Percentiles rank a stretch among this genome's conserved stretches.
Evolutionary conservation across 2,113 vertebrate species (phyloP).

Genomic region (Otocyon megalotis): DNA sequence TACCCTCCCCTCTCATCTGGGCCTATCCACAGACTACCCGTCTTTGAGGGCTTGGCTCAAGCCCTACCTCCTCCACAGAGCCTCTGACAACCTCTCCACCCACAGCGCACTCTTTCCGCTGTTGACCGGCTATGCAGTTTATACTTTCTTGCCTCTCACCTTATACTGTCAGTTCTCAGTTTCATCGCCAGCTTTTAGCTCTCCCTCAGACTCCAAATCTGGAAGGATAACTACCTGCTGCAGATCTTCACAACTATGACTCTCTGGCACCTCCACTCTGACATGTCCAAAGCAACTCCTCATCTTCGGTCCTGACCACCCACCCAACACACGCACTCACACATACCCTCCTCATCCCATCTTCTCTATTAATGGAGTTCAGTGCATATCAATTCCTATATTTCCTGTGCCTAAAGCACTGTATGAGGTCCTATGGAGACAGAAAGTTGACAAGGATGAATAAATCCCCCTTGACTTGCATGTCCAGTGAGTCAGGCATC

Average conservation of each 20-base stretch:
- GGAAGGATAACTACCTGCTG: neutral
- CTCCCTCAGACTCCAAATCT: neutral
- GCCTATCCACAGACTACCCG: neutral
- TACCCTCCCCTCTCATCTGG: neutral
- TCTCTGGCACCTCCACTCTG: neutral
- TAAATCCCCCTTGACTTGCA: neutral
- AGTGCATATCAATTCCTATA: neutral
- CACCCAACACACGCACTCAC: neutral
- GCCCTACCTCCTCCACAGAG: neutral
- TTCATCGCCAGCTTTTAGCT: neutral
- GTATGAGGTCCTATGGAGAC: neutral
- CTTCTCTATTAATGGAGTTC: constrained; percentile 32
- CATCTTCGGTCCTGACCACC: neutral
- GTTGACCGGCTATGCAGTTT: neutral
- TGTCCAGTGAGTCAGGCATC: neutral
- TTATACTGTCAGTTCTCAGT: neutral
- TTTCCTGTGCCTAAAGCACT: neutral
- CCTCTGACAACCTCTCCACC: neutral
- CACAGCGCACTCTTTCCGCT: neutral
- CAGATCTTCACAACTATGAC: constrained; percentile 8
- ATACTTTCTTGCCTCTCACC: neutral
- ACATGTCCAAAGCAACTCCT: constrained; percentile 3
- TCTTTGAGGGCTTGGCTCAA: neutral
- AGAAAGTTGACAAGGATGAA: neutral
- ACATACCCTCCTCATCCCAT: neutral